Conservation (phyloP, 2,113 vertebrate genomes). For the Oreochromis tanganicae region DNA sequence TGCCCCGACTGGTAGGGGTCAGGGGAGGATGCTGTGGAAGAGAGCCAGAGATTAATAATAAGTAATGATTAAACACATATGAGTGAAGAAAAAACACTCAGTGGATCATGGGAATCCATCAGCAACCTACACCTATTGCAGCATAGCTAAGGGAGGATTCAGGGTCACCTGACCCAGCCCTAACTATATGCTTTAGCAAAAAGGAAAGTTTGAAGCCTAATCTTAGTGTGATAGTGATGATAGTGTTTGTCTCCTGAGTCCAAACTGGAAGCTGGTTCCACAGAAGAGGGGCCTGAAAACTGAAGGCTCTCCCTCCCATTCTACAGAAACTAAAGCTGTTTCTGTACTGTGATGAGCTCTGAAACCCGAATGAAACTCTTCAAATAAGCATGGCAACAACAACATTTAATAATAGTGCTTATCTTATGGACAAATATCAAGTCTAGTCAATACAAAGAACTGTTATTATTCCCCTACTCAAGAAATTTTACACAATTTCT, state of each 20-base stretch:
- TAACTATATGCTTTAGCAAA: not conserved
- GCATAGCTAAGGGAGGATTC: not conserved
- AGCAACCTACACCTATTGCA: accelerated
- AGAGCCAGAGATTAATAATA: not conserved
- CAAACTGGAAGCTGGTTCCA: not conserved
- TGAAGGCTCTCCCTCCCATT: not conserved
- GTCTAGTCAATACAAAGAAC: not conserved
- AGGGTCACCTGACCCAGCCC: not conserved
- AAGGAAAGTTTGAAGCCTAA: not conserved
- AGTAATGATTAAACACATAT: not conserved
- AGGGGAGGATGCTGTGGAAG: not conserved
- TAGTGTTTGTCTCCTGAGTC: not conserved
- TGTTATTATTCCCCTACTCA: not conserved
- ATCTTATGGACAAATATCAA: not conserved
- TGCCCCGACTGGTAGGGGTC: not conserved
- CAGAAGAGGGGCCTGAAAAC: not conserved
- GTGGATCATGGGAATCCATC: not conserved
- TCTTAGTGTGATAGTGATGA: not conserved
- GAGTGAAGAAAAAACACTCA: not conserved
- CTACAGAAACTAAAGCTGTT: not conserved
- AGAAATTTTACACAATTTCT: not conserved
- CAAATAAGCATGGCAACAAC: not conserved
- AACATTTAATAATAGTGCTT: not conserved
- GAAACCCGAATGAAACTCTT: not conserved
- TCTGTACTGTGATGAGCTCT: not conserved